Evolutionary conservation across 2,797 vertebrate species (phyloP), one percentile per base, ranked within the genome.

Genomic region (Aeoliscus strigatus): DNA sequence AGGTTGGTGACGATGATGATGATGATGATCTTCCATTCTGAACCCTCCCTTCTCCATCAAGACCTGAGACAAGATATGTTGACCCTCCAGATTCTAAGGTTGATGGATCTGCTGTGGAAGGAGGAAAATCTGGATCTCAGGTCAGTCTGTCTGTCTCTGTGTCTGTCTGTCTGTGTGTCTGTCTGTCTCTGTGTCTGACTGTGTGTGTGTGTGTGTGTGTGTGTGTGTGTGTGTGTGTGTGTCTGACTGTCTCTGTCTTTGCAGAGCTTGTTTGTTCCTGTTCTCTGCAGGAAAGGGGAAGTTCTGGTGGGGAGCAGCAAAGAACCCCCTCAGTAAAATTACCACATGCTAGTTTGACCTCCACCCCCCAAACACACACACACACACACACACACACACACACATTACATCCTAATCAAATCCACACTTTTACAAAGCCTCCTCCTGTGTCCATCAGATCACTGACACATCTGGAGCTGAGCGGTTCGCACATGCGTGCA

Each of bases 61-160:
- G 96, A 99, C 73, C 77, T 98, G 31, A 89, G 96, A 2, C 96
- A 99, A 77, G 96, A 97, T 77, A 99, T 99, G 96, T 41, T 99
- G 55, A 93, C 93, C 0, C 91, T 99, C 14, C 96, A 99, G 67
- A 94, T 99, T 43, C 63, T 99, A 51, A 91, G 89, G 39, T 58
- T 99, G 63, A 99, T 99, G 96, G 96, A 99, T 80, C 77, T 93
- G 33, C 90, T 99, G 14, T 99, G 96, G 94, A 98, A 99, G 51
- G 95, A 99, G 75, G 93, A 91, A 5, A 91, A 87, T 64, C 79
- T 99, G 40, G 96, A 99, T 74, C 93, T 98, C 59, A 90, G 94
- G 96, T 98, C 72, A 80, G 85, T 11, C 25, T 27, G 38, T 40
- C n/a, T n/a, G n/a, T n/a, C n/a, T 46, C 9, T 17, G 1, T 13